Conservation (phyloP, 2,113 vertebrate species). For the Thalassarche chlororhynchos region DNA sequence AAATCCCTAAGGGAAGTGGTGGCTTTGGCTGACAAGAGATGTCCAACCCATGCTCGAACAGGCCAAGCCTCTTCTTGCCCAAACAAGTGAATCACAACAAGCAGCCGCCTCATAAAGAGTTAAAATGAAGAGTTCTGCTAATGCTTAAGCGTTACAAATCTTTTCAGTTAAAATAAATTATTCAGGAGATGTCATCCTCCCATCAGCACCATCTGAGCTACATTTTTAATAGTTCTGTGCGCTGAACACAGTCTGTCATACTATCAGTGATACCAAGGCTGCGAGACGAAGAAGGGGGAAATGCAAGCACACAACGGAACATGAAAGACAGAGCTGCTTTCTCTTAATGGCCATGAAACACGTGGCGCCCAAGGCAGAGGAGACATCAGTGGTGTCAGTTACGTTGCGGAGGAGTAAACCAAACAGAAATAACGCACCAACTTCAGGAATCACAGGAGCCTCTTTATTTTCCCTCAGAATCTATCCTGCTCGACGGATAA, state of each 20-base stretch:
- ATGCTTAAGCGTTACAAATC: neutral
- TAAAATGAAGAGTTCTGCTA: neutral
- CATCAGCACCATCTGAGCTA: slow-evolving; percentile 55
- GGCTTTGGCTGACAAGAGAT: neutral
- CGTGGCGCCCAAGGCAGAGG: neutral
- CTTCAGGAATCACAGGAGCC: neutral
- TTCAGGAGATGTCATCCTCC: slow-evolving; percentile 45
- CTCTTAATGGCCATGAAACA: neutral
- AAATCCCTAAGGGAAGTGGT: neutral
- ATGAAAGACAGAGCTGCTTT: neutral
- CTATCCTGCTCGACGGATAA: neutral
- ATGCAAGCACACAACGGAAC: neutral
- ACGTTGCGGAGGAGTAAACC: neutral
- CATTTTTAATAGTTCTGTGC: neutral
- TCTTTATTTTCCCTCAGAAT: neutral
- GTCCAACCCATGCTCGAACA: neutral
- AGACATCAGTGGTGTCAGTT: neutral
- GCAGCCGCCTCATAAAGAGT: neutral
- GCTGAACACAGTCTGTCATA: neutral
- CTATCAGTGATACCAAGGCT: neutral
- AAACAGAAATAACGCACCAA: neutral
- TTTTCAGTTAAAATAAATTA: slow-evolving; percentile 36
- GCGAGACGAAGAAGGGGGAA: neutral
- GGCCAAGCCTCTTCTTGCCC: neutral
- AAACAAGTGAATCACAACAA: neutral